Evolutionary conservation across 2,113 vertebrate genomes (phyloP).

Genomic region (Garra rufa): DNA sequence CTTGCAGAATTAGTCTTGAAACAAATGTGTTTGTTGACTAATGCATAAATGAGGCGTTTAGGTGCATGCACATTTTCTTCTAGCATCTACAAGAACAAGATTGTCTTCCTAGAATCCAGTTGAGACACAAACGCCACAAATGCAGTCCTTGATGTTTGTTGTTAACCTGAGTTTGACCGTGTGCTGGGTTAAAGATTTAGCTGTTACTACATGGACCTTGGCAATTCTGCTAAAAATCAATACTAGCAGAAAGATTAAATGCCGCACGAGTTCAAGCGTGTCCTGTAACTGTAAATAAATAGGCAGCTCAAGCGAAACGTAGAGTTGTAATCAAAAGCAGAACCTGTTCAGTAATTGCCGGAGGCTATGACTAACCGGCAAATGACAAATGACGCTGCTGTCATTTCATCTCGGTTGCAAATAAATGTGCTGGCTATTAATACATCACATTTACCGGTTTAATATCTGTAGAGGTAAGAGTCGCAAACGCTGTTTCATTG

Average conservation of each 20-base stretch:
- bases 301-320: background rate
- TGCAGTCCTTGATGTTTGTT: background rate
- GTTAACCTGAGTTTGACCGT: background rate
- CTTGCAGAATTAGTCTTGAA: slow-evolving; percentile 16
- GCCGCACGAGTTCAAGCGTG: background rate
- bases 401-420: background rate
- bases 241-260: slow-evolving; percentile 36
- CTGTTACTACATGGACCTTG: slow-evolving; percentile 12
- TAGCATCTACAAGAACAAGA: background rate
- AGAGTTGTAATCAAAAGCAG: background rate
- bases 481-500: background rate
- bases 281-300: slow-evolving; percentile 17
- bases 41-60: background rate
- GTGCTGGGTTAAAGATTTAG: slow-evolving; percentile 4
- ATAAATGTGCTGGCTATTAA: slow-evolving; percentile 26
- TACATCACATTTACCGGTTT: background rate
- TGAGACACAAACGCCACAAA: too few relatives aligned
- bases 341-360: background rate
- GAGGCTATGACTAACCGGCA: background rate
- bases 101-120: too few relatives aligned
- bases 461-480: background rate
- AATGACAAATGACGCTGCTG: background rate
- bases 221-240: slow-evolving; percentile 7
- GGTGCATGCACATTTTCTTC: background rate
- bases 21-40: background rate